phyloP scores from a whole-genome alignment of 2,113 vertebrate species.

The Suncus etruscus region DNA sequence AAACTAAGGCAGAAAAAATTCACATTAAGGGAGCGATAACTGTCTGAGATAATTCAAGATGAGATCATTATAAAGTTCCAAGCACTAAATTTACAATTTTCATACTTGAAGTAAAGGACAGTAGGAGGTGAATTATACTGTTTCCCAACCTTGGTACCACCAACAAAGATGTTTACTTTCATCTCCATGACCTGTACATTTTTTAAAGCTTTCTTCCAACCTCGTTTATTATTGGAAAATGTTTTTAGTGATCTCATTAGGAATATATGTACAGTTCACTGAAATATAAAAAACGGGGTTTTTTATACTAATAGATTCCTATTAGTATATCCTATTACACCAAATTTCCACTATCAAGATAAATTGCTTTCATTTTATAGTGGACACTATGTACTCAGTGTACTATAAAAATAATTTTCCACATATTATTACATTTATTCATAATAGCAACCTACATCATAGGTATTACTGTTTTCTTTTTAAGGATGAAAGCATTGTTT shows the following conservation, averaged over 20 bases:
- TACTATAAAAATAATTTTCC: constrained; percentile 27
- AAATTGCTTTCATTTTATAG: constrained; percentile 54
- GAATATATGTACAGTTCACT: constrained; percentile 22
- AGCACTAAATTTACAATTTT: constrained; percentile 67
- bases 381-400: background rate
- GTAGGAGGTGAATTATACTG: constrained; percentile 26
- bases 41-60: constrained; percentile 66
- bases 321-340: background rate
- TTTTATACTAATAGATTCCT: too few relatives aligned
- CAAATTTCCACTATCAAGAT: constrained; percentile 1
- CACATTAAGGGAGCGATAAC: constrained; percentile 62
- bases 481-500: constrained; percentile 40
- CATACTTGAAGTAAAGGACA: constrained; percentile 64
- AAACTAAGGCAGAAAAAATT: constrained; percentile 65
- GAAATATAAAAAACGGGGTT: constrained; percentile 57
- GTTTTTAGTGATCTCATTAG: constrained; percentile 53
- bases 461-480: constrained; percentile 10
- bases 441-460: background rate
- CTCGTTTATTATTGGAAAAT: constrained; percentile 65
- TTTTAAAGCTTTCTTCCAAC: constrained; percentile 61
- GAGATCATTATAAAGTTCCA: constrained; percentile 60
- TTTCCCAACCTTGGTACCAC: constrained; percentile 42
- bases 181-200: constrained; percentile 42
- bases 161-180: constrained; percentile 61
- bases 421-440: constrained; percentile 23